Percentiles rank a stretch among this genome's conserved stretches.
phyloP scores from a whole-genome alignment of 2,113 vertebrate species.

The Stomatorhinus ivindoensis region DNA sequence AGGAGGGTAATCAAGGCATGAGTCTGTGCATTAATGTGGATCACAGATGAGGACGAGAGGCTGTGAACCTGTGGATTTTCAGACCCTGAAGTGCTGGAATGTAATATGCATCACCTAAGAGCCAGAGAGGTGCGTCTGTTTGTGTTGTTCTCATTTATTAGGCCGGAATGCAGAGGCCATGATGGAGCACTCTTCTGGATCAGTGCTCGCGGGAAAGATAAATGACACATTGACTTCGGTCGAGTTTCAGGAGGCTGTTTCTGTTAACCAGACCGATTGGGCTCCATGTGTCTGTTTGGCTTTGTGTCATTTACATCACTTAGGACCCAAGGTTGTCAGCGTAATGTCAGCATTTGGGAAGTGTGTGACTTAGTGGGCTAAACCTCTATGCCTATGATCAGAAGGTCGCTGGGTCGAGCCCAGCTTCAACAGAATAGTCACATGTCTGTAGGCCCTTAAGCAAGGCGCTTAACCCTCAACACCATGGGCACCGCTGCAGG shows the following conservation, averaged over 20 bases:
- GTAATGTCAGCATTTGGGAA: neutral
- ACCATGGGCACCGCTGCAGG: neutral
- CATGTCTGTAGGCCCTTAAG: neutral
- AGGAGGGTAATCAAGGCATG: neutral
- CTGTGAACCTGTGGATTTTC: neutral
- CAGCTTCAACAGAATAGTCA: neutral
- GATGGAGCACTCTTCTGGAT: slow-evolving; percentile 51
- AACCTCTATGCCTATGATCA: neutral
- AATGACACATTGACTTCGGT: slow-evolving; percentile 45
- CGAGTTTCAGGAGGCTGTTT: slow-evolving; percentile 33
- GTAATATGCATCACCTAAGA: neutral
- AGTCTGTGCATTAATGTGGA: neutral
- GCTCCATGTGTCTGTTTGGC: neutral
- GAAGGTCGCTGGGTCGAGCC: neutral
- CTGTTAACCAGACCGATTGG: slow-evolving; percentile 38
- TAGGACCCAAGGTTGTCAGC: neutral
- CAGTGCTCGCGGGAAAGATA: slow-evolving; percentile 46
- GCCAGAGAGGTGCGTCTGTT: neutral
- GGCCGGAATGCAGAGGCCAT: neutral
- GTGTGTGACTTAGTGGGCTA: neutral
- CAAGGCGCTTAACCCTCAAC: neutral
- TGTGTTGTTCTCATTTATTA: neutral
- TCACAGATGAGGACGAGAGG: neutral
- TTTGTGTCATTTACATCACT: neutral
- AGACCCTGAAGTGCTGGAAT: neutral